Conservation (phyloP, 2,888 invertebrate species). For the Bimastos eiseni region DNA sequence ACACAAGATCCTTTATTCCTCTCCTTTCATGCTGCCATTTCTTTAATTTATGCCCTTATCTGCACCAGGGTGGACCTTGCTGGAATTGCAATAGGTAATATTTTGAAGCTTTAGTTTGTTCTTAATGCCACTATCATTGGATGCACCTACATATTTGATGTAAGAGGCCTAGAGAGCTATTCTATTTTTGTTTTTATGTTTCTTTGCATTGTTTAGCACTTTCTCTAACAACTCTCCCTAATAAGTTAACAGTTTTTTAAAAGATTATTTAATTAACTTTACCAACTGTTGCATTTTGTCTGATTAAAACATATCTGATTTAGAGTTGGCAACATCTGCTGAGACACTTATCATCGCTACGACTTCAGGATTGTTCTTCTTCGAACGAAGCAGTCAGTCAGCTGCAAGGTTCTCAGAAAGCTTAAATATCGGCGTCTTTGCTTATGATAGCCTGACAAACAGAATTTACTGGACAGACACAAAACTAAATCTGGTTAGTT, state of each 20-base stretch:
- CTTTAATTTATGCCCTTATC: too few relatives aligned
- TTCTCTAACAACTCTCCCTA: too few relatives aligned
- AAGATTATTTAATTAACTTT: not conserved
- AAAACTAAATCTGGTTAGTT: conserved; percentile 77
- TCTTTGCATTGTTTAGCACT: not conserved
- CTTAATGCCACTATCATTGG: too few relatives aligned
- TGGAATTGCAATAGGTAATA: too few relatives aligned
- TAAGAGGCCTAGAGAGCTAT: too few relatives aligned
- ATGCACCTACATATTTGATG: not conserved
- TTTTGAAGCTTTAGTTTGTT: too few relatives aligned
- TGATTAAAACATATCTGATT: not conserved
- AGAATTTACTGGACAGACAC: conserved; percentile 89
- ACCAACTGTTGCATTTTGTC: not conserved
- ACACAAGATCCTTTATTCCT: too few relatives aligned
- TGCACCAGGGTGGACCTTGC: too few relatives aligned
- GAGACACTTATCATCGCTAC: not conserved
- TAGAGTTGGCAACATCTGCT: not conserved
- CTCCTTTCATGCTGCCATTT: too few relatives aligned
- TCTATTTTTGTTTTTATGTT: not conserved
- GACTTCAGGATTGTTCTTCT: not conserved
- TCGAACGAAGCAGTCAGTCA: conserved; percentile 58
- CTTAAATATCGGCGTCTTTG: conserved; percentile 77
- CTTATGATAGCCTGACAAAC: conserved; percentile 87
- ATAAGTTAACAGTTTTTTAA: too few relatives aligned
- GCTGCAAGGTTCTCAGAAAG: conserved; percentile 69